Percentiles rank a stretch among this genome's conserved stretches.
Conservation (phyloP, 2,113 vertebrate genomes). For the Eurypyga helias region DNA sequence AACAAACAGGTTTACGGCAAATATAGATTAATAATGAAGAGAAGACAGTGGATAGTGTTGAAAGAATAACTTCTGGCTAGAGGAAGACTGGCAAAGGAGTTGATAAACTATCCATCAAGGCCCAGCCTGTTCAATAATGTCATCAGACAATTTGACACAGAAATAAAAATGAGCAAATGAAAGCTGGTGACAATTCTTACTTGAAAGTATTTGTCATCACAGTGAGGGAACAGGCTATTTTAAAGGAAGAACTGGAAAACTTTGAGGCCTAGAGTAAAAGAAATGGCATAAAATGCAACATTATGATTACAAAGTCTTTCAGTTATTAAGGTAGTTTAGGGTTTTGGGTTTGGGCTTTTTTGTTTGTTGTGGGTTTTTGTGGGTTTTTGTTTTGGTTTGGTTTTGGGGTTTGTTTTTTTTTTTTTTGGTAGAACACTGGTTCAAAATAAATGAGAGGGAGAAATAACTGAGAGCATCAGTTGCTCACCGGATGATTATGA, state of each 20-base stretch:
- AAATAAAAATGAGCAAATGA: neutral
- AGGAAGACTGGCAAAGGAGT: neutral
- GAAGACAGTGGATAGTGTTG: neutral
- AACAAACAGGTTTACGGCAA: neutral
- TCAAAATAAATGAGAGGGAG: neutral
- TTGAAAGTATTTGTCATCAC: neutral
- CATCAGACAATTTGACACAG: neutral
- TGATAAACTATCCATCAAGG: neutral
- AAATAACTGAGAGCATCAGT: neutral
- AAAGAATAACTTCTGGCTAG: neutral
- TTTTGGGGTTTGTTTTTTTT: no score
- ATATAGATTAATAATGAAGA: neutral
- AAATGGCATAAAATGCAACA: neutral
- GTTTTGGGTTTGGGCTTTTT: no score
- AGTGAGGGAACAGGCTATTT: neutral
- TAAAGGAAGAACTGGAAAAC: neutral
- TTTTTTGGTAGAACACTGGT: neutral
- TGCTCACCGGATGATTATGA: neutral
- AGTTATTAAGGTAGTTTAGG: neutral
- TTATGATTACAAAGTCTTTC: neutral
- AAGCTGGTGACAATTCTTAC: neutral
- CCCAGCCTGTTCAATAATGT: neutral
- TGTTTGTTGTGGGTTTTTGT: no score
- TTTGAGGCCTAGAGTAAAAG: neutral
- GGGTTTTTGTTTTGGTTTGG: no score